phyloP scores from a whole-genome alignment of 2,797 vertebrate genomes.

The Chiloscyllium punctatum region DNA sequence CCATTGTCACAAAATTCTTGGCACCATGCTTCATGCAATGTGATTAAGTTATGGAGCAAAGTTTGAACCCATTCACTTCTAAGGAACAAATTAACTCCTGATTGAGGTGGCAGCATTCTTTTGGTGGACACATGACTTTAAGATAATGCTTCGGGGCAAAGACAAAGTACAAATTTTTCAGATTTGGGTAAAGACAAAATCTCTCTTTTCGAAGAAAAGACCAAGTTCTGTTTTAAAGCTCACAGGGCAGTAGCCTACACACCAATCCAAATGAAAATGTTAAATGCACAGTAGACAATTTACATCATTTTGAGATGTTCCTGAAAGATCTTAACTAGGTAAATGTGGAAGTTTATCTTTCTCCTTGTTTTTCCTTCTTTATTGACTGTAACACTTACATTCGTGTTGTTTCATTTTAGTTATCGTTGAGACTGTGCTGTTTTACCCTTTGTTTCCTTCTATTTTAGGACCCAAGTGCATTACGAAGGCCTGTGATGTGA shows the following conservation, averaged over 20 bases:
- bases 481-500: conserved; percentile 71
- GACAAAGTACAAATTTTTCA: background rate
- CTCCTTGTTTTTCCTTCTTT: background rate
- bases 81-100: background rate
- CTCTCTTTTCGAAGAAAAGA: background rate
- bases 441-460: conserved; percentile 2
- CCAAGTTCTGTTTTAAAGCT: background rate
- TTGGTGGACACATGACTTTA: background rate
- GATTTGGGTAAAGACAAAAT: background rate
- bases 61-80: background rate
- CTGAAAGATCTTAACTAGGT: background rate
- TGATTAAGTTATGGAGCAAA: background rate
- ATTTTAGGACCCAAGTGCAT: conserved; percentile 49
- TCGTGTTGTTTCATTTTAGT: background rate
- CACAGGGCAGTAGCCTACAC: background rate
- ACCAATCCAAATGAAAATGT: background rate
- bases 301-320: background rate
- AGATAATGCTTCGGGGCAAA: background rate
- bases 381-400: too few relatives aligned
- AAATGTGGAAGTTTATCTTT: background rate
- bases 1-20: too few relatives aligned
- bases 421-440: background rate
- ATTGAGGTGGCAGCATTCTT: background rate
- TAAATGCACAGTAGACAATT: background rate
- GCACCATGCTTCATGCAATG: too few relatives aligned